Percentiles rank a stretch among this genome's conserved stretches.
phyloP scores from a whole-genome alignment of 2,888 invertebrate genomes.

The Apamea epomidion region DNA sequence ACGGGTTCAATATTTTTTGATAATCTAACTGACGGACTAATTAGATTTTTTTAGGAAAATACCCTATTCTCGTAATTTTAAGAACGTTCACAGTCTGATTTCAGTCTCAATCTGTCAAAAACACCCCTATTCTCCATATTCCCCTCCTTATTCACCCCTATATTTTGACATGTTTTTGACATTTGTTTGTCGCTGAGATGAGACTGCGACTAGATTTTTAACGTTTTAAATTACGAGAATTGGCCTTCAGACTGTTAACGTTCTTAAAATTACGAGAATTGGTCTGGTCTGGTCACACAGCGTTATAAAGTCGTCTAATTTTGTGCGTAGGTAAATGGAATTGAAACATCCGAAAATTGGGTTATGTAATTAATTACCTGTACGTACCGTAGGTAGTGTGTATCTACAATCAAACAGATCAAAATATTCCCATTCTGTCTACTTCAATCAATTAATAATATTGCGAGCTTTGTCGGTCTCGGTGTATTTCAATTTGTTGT shows the following conservation, averaged over 20 bases:
- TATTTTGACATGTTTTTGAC: too few relatives aligned
- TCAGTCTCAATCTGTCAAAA: too few relatives aligned
- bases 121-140: too few relatives aligned
- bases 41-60: too few relatives aligned
- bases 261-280: not conserved
- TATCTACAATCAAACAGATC: constrained; percentile 31
- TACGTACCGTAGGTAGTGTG: not conserved
- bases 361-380: constrained; percentile 2
- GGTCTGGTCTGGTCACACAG: not conserved
- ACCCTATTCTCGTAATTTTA: too few relatives aligned
- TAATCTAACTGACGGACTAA: too few relatives aligned
- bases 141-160: too few relatives aligned
- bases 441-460: constrained; percentile 66
- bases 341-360: not conserved
- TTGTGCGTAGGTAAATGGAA: not conserved
- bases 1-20: too few relatives aligned
- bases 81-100: too few relatives aligned
- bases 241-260: not conserved
- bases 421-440: constrained; percentile 44
- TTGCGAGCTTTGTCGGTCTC: constrained; percentile 61
- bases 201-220: too few relatives aligned
- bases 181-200: too few relatives aligned
- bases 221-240: too few relatives aligned
- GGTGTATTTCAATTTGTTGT: constrained; percentile 71
- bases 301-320: not conserved